Conservation (phyloP, 2,113 vertebrate genomes). For the Zapus hudsonius region DNA sequence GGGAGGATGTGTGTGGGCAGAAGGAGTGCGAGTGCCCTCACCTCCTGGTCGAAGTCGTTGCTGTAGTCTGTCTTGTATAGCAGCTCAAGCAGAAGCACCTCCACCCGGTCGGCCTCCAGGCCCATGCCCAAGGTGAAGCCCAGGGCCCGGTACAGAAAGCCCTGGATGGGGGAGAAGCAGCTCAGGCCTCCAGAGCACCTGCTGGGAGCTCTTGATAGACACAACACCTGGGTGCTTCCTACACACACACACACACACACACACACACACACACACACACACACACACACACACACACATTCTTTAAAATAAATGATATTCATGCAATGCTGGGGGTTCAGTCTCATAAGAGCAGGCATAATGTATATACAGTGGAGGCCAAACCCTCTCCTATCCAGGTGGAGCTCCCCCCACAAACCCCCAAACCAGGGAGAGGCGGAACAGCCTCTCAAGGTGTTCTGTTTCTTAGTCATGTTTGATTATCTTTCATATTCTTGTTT, state of each 20-base stretch:
- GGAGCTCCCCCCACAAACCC: not conserved
- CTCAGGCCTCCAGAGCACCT: not conserved
- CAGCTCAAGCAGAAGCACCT: conserved; percentile 69
- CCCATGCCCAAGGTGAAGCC: conserved; percentile 70
- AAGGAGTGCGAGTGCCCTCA: not conserved
- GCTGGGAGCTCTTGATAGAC: fast-evolving
- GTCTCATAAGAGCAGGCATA: fast-evolving
- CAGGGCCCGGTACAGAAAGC: conserved; percentile 76
- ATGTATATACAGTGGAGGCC: not conserved
- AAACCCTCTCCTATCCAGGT: not conserved
- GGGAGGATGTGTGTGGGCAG: fast-evolving
- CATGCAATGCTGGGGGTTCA: not conserved
- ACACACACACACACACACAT: too few species aligned
- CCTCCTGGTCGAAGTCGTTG: conserved; percentile 73
- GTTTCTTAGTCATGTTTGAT: too few species aligned
- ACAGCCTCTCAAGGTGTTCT: too few species aligned
- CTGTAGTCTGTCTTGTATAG: conserved; percentile 72
- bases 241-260: too few species aligned
- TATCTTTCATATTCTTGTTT: not conserved
- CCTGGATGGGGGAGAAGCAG: not conserved
- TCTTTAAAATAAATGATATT: not conserved
- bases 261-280: too few species aligned
- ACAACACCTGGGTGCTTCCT: not conserved
- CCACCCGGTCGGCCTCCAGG: conserved; percentile 71
- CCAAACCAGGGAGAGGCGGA: not conserved